Base-by-base conservation (phyloP, 2,113 vertebrate genomes). In the Trinectes maculatus region DNA sequence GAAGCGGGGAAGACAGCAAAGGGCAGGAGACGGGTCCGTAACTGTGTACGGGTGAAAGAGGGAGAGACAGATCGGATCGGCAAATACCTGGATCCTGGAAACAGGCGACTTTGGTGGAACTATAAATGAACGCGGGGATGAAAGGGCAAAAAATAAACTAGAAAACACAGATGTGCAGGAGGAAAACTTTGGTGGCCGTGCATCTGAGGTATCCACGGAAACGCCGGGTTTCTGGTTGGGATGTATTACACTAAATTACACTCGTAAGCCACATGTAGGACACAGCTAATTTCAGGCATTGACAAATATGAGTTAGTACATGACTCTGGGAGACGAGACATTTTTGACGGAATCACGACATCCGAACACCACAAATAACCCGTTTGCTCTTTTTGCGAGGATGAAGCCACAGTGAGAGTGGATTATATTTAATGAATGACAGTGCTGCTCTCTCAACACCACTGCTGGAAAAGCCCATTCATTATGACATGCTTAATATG, bases 1-100 rank as follows among this genome's bases (percentile, higher is more conserved):
- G 79, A 59, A 54, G 28, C 26, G 21, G 7, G 62, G 56, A 54
- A 65, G 43, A 73, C 47, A 61, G 46, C 26, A 24, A 28, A 56
- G 57, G 48, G 66, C 47, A n/a, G 42, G 37, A 18, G 25, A 28
- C 21, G 58, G 25, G 29, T 39, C 42, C 69, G 24, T n/a, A 13
- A 10, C n/a, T 33, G 24, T 22, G 44, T 60, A 22, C 31, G 59
- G 43, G 61, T 25, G 49, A 19, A 8, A 42, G 40, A 19, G 40
- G 5, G 6, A 4, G 40, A 19, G 19, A 21, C 42, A 43, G 48
- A 10, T 22, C 70, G 59, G 26, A 67, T 52, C 71, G 65, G 65
- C 51, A 73, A 33, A 61, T 69, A 68, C 72, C 63, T 52, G 59
- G 36, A 51, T 11, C 16, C 5, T n/a, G 13, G 16, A 61, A 42